Evolutionary conservation across 2,888 invertebrate species (phyloP).

Genomic region (Cryptus viduatorius): DNA sequence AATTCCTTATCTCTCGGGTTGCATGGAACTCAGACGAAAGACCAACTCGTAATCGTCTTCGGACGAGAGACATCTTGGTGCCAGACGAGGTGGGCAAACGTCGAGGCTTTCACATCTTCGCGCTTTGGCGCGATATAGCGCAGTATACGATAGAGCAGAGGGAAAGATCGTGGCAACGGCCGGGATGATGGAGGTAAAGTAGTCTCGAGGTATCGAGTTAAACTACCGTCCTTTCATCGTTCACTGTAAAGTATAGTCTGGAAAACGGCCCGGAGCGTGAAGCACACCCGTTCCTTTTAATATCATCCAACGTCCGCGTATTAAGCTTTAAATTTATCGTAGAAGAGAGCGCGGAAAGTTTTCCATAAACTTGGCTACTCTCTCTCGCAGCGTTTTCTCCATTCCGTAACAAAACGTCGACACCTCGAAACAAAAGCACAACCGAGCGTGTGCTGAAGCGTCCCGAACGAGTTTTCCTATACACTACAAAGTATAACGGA

Average conservation of each 20-base stretch:
- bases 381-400: slow-evolving; percentile 21
- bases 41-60: slow-evolving; percentile 50
- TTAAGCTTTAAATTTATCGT: slow-evolving; percentile 80
- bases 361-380: slow-evolving; percentile 75
- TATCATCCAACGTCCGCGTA: slow-evolving; percentile 73
- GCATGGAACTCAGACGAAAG: not conserved
- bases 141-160: slow-evolving; percentile 2
- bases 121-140: slow-evolving; percentile 44
- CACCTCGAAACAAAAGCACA: slow-evolving; percentile 58
- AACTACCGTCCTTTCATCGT: slow-evolving; percentile 64
- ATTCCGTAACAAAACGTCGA: slow-evolving; percentile 20
- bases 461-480: slow-evolving; percentile 36
- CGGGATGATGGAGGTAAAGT: slow-evolving; percentile 58
- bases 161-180: slow-evolving; percentile 49
- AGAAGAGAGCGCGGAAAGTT: slow-evolving; percentile 75
- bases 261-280: slow-evolving; percentile 56
- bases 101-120: slow-evolving; percentile 17
- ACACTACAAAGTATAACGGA: not conserved
- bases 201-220: slow-evolving; percentile 62
- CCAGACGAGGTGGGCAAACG: slow-evolving; percentile 13
- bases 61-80: slow-evolving; percentile 24
- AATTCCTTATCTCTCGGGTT: slow-evolving; percentile 15
- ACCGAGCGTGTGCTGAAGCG: slow-evolving; percentile 22
- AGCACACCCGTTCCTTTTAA: slow-evolving; percentile 71
- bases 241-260: slow-evolving; percentile 57